Percentiles rank a stretch among this genome's conserved stretches.
phyloP scores from a whole-genome alignment of 2,797 vertebrate species.

The Sebastes trivittatus region DNA sequence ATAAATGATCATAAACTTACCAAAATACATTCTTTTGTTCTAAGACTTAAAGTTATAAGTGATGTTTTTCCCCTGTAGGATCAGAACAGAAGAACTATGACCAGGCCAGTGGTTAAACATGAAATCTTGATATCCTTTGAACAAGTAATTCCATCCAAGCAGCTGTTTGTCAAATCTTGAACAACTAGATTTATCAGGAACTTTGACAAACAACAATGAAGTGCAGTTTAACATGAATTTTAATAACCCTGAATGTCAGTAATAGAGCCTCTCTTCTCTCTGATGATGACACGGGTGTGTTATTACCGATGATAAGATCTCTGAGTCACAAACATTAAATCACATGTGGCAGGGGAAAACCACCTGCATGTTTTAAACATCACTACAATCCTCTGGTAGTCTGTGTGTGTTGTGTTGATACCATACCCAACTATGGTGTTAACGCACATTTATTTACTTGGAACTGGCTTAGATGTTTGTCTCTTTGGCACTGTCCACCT shows the following conservation, averaged over 20 bases:
- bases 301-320: slow-evolving; percentile 12
- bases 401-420: neutral
- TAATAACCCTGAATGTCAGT: neutral
- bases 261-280: neutral
- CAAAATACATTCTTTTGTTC: neutral
- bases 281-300: slow-evolving; percentile 26
- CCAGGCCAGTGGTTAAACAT: neutral
- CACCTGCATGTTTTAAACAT: slow-evolving; percentile 25
- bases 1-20: neutral
- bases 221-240: slow-evolving; percentile 14
- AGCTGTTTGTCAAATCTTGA: neutral
- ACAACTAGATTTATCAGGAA: neutral
- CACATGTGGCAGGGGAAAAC: slow-evolving; percentile 17
- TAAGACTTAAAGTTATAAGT: neutral
- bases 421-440: slow-evolving; percentile 14
- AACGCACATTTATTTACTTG: neutral
- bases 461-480: neutral
- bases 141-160: neutral
- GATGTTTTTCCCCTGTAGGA: neutral
- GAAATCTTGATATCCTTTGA: neutral
- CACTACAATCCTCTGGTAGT: neutral
- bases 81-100: neutral
- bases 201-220: neutral
- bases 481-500: neutral
- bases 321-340: slow-evolving; percentile 32